Evolutionary conservation across 2,113 vertebrate genomes (phyloP), one percentile per base, ranked within the genome.

Genomic region (Chloroceryle aenea): DNA sequence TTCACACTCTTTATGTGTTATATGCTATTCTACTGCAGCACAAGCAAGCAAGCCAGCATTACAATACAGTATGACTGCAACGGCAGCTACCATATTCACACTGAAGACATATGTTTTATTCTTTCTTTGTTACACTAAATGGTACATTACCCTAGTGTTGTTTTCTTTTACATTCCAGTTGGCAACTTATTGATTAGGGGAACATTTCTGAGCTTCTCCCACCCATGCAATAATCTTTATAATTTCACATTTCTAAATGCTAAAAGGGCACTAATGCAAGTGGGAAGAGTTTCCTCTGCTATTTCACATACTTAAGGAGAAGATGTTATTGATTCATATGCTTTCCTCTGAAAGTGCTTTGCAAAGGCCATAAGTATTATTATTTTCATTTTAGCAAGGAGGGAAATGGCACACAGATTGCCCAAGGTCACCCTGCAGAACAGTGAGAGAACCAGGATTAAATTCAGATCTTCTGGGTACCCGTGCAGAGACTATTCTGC

Each of bases 321-420:
- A 86, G 85, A 87, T 76, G 78, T 69, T 94, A 95, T 93, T 0
- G 29, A 94, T 91, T 95, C 53, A 64, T 56, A 84, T 55, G 62
- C 53, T 87, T 84, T 91, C 66, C 52, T 92, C 66, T 85, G 47
- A 45, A 95, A 97, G 79, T 76, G 84, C 80, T 89, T 95, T 94
- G 91, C 71, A 79, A 89, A 93, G 83, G 73, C 69, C 21, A 0
- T 67, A 85, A 92, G 79, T 90, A 88, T 67, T 87, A 94, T 92
- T 93, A 95, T 95, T 95, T 94, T 93, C 76, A 68, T 94, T 95
- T 94, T 92, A 95, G 79, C 68, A 81, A 74, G 83, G 52, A 93
- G 40, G 62, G 86, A 90, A 95, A 92, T 72, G 73, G 72, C 82
- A 93, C 68, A 71, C 14, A 94, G 47, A 77, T 88, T 88, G 47